Conservation (phyloP, 2,113 vertebrate genomes). For the Uropsilus gracilis region DNA sequence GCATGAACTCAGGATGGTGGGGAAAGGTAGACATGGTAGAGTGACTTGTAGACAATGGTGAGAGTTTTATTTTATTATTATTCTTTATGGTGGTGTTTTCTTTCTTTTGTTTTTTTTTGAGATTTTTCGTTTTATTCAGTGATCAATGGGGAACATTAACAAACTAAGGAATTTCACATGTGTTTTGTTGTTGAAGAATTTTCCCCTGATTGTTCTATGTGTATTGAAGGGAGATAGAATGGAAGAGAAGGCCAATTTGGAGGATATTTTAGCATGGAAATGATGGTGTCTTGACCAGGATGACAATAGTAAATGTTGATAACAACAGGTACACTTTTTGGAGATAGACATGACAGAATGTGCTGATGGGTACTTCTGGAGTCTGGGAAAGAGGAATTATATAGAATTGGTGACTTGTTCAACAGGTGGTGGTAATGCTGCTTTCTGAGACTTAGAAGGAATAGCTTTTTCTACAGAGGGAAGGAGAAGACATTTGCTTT, state of each 20-base stretch:
- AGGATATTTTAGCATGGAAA: neutral
- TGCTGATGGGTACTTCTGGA: neutral
- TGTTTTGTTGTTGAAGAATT: neutral
- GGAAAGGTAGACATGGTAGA: neutral
- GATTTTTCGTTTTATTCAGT: constrained; percentile 40
- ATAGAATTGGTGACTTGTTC: neutral
- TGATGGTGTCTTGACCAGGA: neutral
- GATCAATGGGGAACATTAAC: neutral
- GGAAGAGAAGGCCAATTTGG: neutral
- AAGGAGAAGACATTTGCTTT: neutral
- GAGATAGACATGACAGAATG: neutral
- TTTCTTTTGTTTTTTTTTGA: no score
- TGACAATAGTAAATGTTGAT: neutral
- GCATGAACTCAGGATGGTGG: neutral
- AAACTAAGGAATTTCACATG: neutral
- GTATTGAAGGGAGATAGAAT: neutral
- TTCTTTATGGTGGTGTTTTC: no score
- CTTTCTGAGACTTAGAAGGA: constrained; percentile 21
- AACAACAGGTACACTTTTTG: neutral
- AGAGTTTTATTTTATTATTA: constrained; percentile 37
- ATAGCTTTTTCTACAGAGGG: neutral
- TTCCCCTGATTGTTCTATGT: neutral
- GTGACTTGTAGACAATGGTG: neutral
- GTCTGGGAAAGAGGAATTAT: neutral
- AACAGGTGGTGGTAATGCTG: neutral